These are phyloP conservation scores for Dryoscopus gambensis DNA, from an alignment of 2,113 vertebrate genomes.

Conservation along the genomic window DNA sequence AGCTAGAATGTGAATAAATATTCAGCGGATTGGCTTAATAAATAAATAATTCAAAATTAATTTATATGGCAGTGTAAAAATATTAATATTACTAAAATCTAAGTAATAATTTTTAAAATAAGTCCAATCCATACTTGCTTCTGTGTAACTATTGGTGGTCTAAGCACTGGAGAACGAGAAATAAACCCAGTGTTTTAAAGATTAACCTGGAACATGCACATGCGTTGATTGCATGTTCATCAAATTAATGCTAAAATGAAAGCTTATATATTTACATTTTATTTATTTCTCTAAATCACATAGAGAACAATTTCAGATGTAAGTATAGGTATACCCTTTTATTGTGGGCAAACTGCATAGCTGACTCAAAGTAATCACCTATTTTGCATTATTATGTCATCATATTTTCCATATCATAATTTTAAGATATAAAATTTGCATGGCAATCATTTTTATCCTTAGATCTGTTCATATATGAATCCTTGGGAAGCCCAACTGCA, in stretches of 20 bases:
- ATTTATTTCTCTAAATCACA: background rate
- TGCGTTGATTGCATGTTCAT: background rate
- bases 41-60: background rate
- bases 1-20: background rate
- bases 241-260: background rate
- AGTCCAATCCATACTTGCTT: background rate
- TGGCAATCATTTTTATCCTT: background rate
- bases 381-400: background rate
- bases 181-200: background rate
- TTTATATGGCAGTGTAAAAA: background rate
- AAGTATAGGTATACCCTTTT: background rate
- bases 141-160: background rate
- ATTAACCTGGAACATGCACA: background rate
- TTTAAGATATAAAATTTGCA: background rate
- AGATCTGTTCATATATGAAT: background rate
- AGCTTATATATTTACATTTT: background rate
- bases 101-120: background rate
- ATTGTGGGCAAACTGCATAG: background rate
- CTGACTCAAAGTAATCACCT: background rate
- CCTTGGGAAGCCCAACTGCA: background rate
- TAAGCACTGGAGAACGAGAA: background rate
- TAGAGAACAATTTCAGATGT: background rate
- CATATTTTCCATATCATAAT: background rate
- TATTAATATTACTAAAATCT: background rate
- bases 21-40: background rate